Conservation (phyloP, 2,113 vertebrate genomes). For the Hylia prasina region DNA sequence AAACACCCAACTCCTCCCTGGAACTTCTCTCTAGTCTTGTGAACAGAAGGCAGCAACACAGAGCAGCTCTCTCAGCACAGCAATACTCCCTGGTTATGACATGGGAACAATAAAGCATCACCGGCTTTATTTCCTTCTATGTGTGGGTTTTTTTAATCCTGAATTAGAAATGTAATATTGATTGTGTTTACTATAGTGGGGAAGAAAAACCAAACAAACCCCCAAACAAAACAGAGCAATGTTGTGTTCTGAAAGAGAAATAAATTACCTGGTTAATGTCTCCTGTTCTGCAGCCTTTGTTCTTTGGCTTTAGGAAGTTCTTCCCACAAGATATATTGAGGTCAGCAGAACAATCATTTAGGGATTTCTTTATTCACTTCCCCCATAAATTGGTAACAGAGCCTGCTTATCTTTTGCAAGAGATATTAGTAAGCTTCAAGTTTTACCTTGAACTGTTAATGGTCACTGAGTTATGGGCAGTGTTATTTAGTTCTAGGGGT, state of each 20-base stretch:
- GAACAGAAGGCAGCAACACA: neutral
- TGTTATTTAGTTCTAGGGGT: neutral
- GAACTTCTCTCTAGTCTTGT: neutral
- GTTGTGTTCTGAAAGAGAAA: neutral
- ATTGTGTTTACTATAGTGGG: neutral
- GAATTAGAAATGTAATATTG: constrained; percentile 9
- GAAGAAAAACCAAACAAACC: neutral
- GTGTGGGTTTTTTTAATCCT: neutral
- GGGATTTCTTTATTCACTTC: neutral
- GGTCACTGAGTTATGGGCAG: neutral
- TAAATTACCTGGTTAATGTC: neutral
- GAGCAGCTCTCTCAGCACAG: neutral
- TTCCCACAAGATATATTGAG: neutral
- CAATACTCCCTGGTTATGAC: neutral
- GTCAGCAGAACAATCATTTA: neutral
- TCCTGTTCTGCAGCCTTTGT: neutral
- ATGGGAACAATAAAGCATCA: neutral
- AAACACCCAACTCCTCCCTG: neutral
- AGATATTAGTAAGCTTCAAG: neutral
- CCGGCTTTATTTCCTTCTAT: neutral
- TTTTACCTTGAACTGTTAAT: neutral
- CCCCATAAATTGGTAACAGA: neutral
- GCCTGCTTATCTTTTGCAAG: neutral
- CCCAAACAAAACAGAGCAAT: neutral
- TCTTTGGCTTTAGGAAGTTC: neutral